A percentile compares a stretch with the other conserved stretches of the same genome.
Conservation (phyloP, 2,797 vertebrate species). For the Sandelia bainsii region DNA sequence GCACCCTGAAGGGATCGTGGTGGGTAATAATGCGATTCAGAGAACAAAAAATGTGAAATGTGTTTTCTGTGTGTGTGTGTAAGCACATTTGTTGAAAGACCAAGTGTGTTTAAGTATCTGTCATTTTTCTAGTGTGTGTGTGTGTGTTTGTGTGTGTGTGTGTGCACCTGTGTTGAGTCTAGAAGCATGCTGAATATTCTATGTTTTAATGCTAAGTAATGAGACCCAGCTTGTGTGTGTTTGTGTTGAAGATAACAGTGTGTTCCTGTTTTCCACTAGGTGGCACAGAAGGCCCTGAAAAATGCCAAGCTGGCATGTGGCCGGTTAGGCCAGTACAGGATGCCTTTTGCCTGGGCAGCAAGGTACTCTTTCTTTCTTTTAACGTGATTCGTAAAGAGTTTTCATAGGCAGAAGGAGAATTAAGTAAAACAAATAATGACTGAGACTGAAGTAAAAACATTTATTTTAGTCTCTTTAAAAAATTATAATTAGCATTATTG, state of each 20-base stretch:
- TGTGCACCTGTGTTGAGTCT: slow-evolving; percentile 25
- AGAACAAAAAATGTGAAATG: slow-evolving; percentile 26
- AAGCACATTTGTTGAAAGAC: background rate
- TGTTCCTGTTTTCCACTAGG: slow-evolving; percentile 81
- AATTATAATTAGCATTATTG: background rate
- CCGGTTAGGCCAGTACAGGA: slow-evolving; percentile 94
- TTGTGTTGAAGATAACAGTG: slow-evolving; percentile 13
- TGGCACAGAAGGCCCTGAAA: slow-evolving; percentile 97
- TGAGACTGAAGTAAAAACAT: background rate
- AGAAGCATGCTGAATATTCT: slow-evolving; percentile 33
- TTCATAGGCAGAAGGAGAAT: no score
- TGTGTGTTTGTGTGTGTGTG: slow-evolving; percentile 12
- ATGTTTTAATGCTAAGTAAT: slow-evolving; percentile 11
- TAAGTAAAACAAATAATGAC: no score
- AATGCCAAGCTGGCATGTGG: slow-evolving; percentile 96
- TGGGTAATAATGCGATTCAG: slow-evolving; percentile 56
- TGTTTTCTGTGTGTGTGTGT: slow-evolving; percentile 10
- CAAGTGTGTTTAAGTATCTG: background rate
- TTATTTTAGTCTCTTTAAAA: background rate
- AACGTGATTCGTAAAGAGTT: no score
- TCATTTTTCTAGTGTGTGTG: slow-evolving; percentile 1
- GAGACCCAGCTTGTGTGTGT: slow-evolving; percentile 2
- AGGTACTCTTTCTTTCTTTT: slow-evolving; percentile 83
- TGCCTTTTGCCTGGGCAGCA: slow-evolving; percentile 99
- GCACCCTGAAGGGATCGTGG: slow-evolving; percentile 28